Base-by-base conservation (phyloP, 2,888 invertebrate species). In the Lochmaea capreae region DNA sequence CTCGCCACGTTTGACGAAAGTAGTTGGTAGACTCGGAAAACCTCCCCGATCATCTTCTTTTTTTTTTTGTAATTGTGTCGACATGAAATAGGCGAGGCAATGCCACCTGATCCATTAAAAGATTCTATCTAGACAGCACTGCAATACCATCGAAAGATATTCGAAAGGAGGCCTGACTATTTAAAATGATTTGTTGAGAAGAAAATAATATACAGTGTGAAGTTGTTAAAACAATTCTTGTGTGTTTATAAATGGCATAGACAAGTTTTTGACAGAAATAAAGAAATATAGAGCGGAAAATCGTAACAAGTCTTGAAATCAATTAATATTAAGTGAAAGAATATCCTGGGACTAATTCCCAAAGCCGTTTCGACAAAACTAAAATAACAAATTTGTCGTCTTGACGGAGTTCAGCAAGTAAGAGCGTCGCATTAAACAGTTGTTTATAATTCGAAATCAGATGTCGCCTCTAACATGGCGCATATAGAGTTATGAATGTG, bases 401-500 rank as follows among this genome's bases (percentile, higher is more conserved):
- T 65, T 49, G 63, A 63, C 63, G 70, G 70, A 57, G 52, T 52
- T 65, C 59, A 63, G 57, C 57, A 43, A 71, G 46, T 58, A 49
- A 65, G 58, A 65, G 70, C 74, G 71, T 71, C 77, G 67, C 65
- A 72, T 73, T 75, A 74, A 80, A 79, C 78, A 77, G 79, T 78
- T 81, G 82, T 81, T 81, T 81, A 78, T 75, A 65, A 69, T 79
- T 77, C 76, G 79, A 80, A 83, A 81, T 83, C 82, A 82, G 80
- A 82, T 82, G 83, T 83, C 81, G 83, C 78, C 71, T 79, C 78
- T 77, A 77, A 77, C 77, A 74, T 73, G 73, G 75, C 75, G 80
- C 79, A 82, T 82, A 82, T 84, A 85, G 87, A 88, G 88, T 90
- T 90, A 90, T 90, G 89, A 90, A 90, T 89, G 90, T 89, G 87